Conservation (phyloP, 92 coral and sea anemone genomes). For the Epizoanthus scotinus region DNA sequence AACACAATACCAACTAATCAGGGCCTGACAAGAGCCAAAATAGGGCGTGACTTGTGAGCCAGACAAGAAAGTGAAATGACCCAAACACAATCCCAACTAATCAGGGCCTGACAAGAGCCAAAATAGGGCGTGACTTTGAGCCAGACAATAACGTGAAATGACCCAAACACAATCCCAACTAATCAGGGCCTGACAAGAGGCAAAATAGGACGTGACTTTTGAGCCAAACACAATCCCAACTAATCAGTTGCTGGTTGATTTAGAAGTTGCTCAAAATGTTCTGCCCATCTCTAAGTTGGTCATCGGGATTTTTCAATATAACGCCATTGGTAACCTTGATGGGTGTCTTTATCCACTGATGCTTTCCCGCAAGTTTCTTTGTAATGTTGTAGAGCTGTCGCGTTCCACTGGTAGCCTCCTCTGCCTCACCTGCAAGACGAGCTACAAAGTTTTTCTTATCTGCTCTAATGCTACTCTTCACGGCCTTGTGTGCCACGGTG, state of each 20-base stretch:
- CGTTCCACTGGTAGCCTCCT: constrained; percentile 38
- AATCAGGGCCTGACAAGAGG: too few relatives aligned
- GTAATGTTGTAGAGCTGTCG: constrained; percentile 42
- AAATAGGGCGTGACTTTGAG: too few relatives aligned
- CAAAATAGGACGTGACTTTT: too few relatives aligned
- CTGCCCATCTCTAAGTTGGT: constrained; percentile 47
- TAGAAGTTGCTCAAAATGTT: constrained; percentile 42
- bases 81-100: too few relatives aligned
- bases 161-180: too few relatives aligned
- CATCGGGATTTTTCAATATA: constrained; percentile 15
- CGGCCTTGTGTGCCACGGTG: constrained; percentile 31
- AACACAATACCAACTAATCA: too few relatives aligned
- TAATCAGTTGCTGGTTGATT: constrained; percentile 46
- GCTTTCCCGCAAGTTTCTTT: constrained; percentile 35
- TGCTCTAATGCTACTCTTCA: constrained; percentile 37
- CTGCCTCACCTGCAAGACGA: constrained; percentile 40
- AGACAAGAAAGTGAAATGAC: too few relatives aligned
- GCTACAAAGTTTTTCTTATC: constrained; percentile 37
- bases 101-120: too few relatives aligned
- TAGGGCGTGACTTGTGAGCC: too few relatives aligned
- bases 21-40: too few relatives aligned
- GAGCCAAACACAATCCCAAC: too few relatives aligned
- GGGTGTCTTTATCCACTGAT: constrained; percentile 1
- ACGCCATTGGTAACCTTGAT: constrained; percentile 30
- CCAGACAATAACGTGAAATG: too few relatives aligned